These are phyloP conservation scores for Myotis planiceps DNA, from an alignment of 2,797 vertebrate genomes.

Conservation along the genomic window DNA sequence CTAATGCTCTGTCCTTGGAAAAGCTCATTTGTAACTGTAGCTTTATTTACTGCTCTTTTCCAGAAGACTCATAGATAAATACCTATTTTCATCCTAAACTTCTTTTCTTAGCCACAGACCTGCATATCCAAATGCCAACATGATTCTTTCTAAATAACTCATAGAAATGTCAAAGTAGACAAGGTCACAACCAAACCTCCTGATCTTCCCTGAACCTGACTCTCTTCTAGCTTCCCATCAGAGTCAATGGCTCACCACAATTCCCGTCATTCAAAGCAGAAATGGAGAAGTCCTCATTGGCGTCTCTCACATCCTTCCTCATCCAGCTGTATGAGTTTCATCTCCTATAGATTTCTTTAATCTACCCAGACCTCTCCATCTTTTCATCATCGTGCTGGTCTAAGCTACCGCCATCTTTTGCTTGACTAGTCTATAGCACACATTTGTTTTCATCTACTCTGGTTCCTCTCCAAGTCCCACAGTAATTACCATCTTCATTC, in stretches of 20 bases:
- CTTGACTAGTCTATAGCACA: not conserved
- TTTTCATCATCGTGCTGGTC: not conserved
- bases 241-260: not conserved
- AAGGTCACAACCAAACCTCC: not conserved
- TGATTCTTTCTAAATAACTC: conserved; percentile 24
- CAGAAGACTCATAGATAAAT: not conserved
- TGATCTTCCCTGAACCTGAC: not conserved
- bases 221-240: not conserved
- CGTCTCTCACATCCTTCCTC: not conserved
- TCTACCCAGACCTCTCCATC: not conserved
- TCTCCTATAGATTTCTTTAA: not conserved
- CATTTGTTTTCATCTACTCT: not conserved
- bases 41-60: conserved; percentile 9
- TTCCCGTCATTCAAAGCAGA: not conserved
- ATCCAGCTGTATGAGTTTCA: not conserved
- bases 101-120: not conserved
- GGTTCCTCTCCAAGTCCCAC: not conserved
- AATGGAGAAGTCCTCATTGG: not conserved
- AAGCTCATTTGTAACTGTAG: not conserved
- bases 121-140: not conserved
- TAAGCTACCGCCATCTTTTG: not conserved
- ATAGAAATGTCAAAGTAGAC: not conserved
- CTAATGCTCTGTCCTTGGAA: not conserved
- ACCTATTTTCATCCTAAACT: not conserved
- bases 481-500: not conserved